Evolutionary conservation across 2,888 invertebrate species (phyloP), one percentile per base, ranked within the genome.

Genomic region (Thereva nobilitata): DNA sequence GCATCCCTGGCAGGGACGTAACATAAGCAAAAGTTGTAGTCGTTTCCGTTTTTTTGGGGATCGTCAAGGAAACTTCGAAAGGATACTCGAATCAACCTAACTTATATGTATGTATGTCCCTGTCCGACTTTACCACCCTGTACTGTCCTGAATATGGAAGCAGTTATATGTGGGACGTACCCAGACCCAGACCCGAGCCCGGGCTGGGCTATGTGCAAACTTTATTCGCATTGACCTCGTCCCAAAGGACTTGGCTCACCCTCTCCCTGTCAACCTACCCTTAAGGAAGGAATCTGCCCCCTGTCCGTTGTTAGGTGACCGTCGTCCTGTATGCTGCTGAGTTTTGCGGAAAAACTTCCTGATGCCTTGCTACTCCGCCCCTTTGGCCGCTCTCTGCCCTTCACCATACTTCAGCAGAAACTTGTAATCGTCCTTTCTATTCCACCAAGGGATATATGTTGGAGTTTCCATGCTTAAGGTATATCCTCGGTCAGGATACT

Each of bases 221-320:
- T 23, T 23, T 23, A 23, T 52, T 47, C 50, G 57, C 57, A 66
- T 66, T 66, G 57, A 66, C 66, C 66, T 57, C 66, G 49, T 52
- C 37, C 66, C 10, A 45, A 44, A 54, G 52, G 42, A n/a, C 54
- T 38, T 40, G 8, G 6, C 7, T 47, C 53, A 47, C 66, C 37
- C 41, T 49, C 56, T 8, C 5, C 9, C 12, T 4, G 5, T 10
- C 55, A 55, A 37, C 40, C 10, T 50, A 50, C 66, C 57, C 66
- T 40, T 7, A 52, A 56, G 66, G 41, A 55, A 66, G 57, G 66
- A 56, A 66, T 57, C 55, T 66, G 50, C 66, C 45, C 49, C 56
- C 50, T 50, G 66, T 66, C 66, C 52, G 66, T 66, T 66, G 66
- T 57, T 66, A 66, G 57, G 66, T 66, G 66, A 66, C 66, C 66